Conservation (phyloP, 2,888 invertebrate genomes). For the Hoplodrina blanda region DNA sequence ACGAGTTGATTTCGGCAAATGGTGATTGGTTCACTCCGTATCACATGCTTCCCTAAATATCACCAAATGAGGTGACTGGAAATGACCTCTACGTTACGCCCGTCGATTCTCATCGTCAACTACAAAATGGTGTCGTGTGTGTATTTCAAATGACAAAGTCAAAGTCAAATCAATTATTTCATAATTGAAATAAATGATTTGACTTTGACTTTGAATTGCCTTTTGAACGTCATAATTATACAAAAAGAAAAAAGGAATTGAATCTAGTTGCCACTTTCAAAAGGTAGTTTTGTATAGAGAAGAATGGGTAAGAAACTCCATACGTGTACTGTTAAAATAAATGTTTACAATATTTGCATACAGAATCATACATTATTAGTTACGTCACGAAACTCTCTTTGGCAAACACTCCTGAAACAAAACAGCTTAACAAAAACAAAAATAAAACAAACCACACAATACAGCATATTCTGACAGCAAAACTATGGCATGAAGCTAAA, state of each 20-base stretch:
- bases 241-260: no score
- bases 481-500: conserved; percentile 34
- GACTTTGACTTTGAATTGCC: no score
- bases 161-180: no score
- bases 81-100: conserved; percentile 9
- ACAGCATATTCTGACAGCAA: conserved; percentile 17
- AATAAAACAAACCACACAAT: conserved; percentile 19
- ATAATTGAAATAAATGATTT: no score
- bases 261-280: no score
- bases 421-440: conserved; percentile 42
- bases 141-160: conserved; percentile 20
- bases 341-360: no score
- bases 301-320: no score
- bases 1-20: conserved; percentile 5
- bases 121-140: conserved; percentile 10
- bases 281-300: no score
- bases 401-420: conserved; percentile 12
- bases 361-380: no score
- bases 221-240: no score
- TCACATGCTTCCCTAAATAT: conserved; percentile 9
- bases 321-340: no score
- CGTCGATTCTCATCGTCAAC: neutral
- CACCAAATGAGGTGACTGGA: conserved; percentile 10
- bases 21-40: conserved; percentile 21
- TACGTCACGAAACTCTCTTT: neutral